phyloP scores from a whole-genome alignment of 2,113 vertebrate species.

The Oryzias celebensis region DNA sequence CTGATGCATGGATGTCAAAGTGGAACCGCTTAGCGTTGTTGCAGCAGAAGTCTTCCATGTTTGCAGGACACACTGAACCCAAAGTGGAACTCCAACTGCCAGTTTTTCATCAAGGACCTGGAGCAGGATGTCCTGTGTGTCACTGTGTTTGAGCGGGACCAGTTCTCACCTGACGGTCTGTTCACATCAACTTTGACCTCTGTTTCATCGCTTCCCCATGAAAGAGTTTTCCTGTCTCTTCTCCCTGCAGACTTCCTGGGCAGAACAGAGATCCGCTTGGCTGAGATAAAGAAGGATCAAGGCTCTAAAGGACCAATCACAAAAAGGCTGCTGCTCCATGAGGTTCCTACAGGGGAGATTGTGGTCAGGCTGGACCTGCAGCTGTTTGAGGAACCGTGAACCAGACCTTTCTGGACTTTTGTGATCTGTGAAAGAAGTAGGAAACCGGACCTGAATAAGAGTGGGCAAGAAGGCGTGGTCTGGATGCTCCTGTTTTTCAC shows the following conservation, averaged over 20 bases:
- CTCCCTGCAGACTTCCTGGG: constrained; percentile 88
- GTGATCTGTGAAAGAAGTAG: neutral
- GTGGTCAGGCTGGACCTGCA: constrained; percentile 96
- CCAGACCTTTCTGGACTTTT: neutral
- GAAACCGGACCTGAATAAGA: constrained; percentile 20
- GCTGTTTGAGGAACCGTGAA: constrained; percentile 91
- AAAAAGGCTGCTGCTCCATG: constrained; percentile 94
- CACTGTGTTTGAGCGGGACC: constrained; percentile 97
- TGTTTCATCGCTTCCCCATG: neutral
- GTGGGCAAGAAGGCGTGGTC: neutral
- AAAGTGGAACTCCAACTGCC: constrained; percentile 99
- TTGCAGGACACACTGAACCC: constrained; percentile 94
- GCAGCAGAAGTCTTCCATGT: neutral
- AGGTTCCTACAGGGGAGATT: constrained; percentile 98
- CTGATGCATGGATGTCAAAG: neutral
- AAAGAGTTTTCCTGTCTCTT: neutral
- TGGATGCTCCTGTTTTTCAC: neutral
- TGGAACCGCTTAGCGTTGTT: neutral
- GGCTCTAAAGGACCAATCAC: constrained; percentile 98
- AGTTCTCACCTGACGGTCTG: constrained; percentile 97
- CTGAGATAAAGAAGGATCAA: constrained; percentile 98
- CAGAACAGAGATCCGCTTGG: constrained; percentile 96
- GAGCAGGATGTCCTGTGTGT: constrained; percentile 98
- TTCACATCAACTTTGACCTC: neutral
- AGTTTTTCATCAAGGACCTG: constrained; percentile 98